These are phyloP conservation scores for Spheniscus humboldti DNA, from an alignment of 2,797 vertebrate species.

Conservation along the genomic window DNA sequence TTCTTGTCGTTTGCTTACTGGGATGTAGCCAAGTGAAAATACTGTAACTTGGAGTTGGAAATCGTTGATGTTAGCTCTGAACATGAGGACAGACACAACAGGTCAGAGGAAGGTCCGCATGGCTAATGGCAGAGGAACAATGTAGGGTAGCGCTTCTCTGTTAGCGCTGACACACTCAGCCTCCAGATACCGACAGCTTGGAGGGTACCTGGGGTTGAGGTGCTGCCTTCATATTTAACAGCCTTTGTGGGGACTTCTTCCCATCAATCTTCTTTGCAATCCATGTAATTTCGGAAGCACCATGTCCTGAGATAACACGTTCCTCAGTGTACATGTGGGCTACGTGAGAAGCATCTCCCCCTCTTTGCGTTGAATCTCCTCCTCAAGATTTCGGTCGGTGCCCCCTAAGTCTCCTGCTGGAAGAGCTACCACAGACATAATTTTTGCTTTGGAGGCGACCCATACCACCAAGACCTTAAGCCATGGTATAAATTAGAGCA, in stretches of 20 bases:
- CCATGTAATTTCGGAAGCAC: background rate
- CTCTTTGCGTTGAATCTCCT: background rate
- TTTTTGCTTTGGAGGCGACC: background rate
- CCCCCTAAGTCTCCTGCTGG: background rate
- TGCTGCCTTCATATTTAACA: background rate
- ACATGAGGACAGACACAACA: background rate
- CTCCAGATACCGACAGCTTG: background rate
- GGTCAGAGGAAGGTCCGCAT: background rate
- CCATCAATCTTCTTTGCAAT: background rate
- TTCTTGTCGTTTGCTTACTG: background rate
- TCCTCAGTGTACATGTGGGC: background rate
- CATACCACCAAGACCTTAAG: background rate
- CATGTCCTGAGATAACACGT: background rate
- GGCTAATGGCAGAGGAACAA: background rate
- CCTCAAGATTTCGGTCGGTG: accelerated
- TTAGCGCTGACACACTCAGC: background rate
- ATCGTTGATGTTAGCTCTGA: background rate
- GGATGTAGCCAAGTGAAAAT: background rate
- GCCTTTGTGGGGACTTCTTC: background rate
- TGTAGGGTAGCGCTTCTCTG: background rate
- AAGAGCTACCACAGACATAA: background rate
- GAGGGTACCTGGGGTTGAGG: background rate
- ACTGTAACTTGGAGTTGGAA: background rate
- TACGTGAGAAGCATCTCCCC: background rate
- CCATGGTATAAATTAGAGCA: background rate